Evolutionary conservation across 2,797 vertebrate species (phyloP).

Genomic region (Manis crassicaudata): DNA sequence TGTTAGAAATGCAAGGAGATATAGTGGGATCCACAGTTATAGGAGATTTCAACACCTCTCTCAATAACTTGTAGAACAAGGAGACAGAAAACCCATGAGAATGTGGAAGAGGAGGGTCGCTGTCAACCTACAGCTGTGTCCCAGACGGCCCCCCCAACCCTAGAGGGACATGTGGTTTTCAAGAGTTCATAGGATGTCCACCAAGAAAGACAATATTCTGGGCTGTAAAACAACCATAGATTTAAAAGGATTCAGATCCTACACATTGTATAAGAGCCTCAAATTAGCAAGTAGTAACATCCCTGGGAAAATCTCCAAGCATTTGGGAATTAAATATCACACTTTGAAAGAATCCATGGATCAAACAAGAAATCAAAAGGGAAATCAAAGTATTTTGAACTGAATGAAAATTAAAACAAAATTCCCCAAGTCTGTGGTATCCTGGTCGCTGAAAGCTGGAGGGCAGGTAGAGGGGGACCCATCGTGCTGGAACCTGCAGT

Average conservation of each 20-base stretch:
- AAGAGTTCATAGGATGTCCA: background rate
- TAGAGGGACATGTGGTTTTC: background rate
- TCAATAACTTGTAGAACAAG: no score
- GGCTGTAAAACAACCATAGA: background rate
- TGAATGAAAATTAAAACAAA: background rate
- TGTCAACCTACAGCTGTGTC: accelerated
- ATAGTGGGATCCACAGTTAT: background rate
- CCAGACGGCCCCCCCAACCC: background rate
- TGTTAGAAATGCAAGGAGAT: background rate
- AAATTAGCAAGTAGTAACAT: background rate
- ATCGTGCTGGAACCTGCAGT: accelerated
- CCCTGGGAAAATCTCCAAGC: background rate
- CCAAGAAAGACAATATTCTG: background rate
- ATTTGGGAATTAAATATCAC: background rate
- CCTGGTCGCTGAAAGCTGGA: no score
- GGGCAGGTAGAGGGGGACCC: background rate
- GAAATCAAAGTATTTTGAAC: background rate
- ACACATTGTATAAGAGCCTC: no score
- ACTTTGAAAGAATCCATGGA: background rate
- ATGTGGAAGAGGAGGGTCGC: background rate
- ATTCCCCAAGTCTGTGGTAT: no score
- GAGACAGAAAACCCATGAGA: background rate
- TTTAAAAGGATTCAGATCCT: background rate
- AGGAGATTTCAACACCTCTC: accelerated
- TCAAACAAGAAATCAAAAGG: background rate